Conservation (phyloP, 1,140 invertebrate genomes). For the Pinna nobilis region DNA sequence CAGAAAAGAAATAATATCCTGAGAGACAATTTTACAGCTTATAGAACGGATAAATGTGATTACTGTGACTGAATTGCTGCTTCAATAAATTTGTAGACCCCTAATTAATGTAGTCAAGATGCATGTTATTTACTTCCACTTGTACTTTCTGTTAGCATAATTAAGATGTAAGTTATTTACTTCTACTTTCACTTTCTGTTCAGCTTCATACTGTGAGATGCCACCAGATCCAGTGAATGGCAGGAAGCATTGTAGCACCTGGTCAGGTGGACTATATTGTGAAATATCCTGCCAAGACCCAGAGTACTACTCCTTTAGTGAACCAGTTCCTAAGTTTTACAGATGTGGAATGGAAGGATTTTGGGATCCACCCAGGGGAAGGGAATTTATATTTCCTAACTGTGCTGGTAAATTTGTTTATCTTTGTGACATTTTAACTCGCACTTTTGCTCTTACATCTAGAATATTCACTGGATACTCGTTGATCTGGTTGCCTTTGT, state of each 20-base stretch:
- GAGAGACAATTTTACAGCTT: too few relatives aligned
- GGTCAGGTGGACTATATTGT: slow-evolving; percentile 49
- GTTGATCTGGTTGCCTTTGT: too few relatives aligned
- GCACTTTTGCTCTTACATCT: neutral
- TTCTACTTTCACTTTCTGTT: neutral
- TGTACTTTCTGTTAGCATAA: neutral
- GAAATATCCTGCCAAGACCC: slow-evolving; percentile 43
- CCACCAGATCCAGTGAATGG: slow-evolving; percentile 49
- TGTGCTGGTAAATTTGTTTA: slow-evolving; percentile 52
- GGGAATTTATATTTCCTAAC: slow-evolving; percentile 50
- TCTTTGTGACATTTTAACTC: neutral
- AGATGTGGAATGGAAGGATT: slow-evolving; percentile 56
- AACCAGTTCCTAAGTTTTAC: slow-evolving; percentile 52
- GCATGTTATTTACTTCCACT: neutral
- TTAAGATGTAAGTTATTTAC: neutral
- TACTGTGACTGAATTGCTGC: too few relatives aligned
- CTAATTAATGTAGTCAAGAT: neutral
- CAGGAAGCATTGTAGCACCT: slow-evolving; percentile 33
- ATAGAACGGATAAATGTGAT: too few relatives aligned
- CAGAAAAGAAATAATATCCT: too few relatives aligned
- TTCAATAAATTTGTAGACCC: too few relatives aligned
- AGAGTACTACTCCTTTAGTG: slow-evolving; percentile 38
- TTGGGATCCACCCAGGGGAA: slow-evolving; percentile 57
- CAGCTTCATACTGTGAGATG: slow-evolving; percentile 52
- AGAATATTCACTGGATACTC: neutral